phyloP scores from a whole-genome alignment of 2,113 vertebrate genomes.

The Barbus barbus region DNA sequence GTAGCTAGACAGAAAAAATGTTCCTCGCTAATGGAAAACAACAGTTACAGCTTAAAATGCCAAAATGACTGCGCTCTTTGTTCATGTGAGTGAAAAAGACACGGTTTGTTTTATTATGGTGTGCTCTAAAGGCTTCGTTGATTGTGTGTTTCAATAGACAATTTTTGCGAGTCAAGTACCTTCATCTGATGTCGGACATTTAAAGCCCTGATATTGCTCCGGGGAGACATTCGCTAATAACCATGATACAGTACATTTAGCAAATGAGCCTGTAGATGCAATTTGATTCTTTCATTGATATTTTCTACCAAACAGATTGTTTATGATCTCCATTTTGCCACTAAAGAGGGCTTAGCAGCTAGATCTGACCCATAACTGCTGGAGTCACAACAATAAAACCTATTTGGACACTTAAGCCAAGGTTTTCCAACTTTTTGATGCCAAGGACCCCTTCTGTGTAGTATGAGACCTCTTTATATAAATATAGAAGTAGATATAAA shows the following conservation, averaged over 20 bases:
- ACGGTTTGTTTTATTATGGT: background rate
- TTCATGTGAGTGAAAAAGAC: constrained; percentile 26
- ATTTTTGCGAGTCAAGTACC: constrained; percentile 25
- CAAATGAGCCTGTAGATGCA: constrained; percentile 38
- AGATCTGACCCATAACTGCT: background rate
- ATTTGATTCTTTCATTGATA: constrained; percentile 20
- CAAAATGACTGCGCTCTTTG: constrained; percentile 32
- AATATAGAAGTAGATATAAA: background rate
- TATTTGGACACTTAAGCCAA: background rate
- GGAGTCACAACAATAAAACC: background rate
- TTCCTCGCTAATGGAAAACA: constrained; percentile 21
- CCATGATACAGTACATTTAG: constrained; percentile 39
- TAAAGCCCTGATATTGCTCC: constrained; percentile 5
- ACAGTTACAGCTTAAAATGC: constrained; percentile 14
- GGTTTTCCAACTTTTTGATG: background rate
- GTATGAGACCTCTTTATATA: background rate
- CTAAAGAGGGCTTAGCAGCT: background rate
- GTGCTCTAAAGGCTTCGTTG: background rate
- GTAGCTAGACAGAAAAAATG: constrained; percentile 8
- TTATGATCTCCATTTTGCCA: background rate
- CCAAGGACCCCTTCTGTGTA: background rate
- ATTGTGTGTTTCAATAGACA: constrained; percentile 21
- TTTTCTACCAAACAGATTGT: constrained; percentile 3
- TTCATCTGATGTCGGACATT: constrained; percentile 20
- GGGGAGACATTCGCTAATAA: constrained; percentile 25